Evolutionary conservation across 2,888 invertebrate genomes (phyloP).

Genomic region (Sisyra terminalis): DNA sequence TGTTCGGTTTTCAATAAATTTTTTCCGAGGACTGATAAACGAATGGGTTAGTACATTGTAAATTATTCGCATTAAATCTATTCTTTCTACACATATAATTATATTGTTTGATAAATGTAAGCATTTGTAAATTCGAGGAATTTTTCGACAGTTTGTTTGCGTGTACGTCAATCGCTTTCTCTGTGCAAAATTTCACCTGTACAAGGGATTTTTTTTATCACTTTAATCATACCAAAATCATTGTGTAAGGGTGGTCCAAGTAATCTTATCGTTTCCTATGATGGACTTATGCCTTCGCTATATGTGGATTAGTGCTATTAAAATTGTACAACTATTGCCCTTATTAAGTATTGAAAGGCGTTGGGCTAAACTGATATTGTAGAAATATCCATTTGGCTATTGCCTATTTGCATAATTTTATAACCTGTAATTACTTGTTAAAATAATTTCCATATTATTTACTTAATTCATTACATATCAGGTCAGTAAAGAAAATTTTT

Average conservation of each 20-base stretch:
- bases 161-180: slow-evolving; percentile 10
- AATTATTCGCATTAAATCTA: slow-evolving; percentile 2
- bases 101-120: not conserved
- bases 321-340: slow-evolving; percentile 1
- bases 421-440: no score
- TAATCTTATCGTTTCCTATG: not conserved
- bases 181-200: slow-evolving; percentile 8
- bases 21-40: slow-evolving; percentile 22
- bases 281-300: not conserved
- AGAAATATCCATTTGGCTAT: no score
- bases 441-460: no score
- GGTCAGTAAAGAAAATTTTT: no score
- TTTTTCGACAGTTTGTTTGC: slow-evolving; percentile 7
- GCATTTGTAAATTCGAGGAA: not conserved
- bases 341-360: slow-evolving; percentile 9
- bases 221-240: not conserved
- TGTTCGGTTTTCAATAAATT: slow-evolving; percentile 25
- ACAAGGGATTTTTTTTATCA: not conserved
- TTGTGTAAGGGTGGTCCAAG: not conserved
- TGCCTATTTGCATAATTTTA: no score
- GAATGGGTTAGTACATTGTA: slow-evolving; percentile 25
- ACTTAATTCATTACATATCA: no score
- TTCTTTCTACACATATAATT: not conserved
- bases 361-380: not conserved
- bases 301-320: not conserved